Percentiles rank a stretch among this genome's conserved stretches.
phyloP scores from a whole-genome alignment of 1,140 invertebrate species.

The Nixonia krombeini region DNA sequence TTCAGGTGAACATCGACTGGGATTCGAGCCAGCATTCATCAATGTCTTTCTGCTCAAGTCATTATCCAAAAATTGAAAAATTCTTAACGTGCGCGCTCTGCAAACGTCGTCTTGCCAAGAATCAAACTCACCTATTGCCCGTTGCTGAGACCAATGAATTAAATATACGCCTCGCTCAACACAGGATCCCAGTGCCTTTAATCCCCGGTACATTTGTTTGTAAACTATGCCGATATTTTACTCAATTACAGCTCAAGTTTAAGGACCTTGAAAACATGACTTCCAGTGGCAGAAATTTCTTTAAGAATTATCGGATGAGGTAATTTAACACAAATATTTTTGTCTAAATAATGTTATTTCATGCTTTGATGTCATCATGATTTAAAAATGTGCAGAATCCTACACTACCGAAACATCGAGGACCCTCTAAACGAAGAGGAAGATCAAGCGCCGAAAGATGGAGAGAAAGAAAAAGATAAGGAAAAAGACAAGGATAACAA shows the following conservation, averaged over 20 bases:
- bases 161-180: conserved; percentile 76
- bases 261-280: conserved; percentile 70
- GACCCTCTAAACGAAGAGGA: conserved; percentile 76
- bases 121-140: conserved; percentile 77
- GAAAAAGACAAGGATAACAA: too few relatives aligned
- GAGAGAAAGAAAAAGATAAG: conserved; percentile 50
- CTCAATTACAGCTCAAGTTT: conserved; percentile 79
- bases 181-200: conserved; percentile 79
- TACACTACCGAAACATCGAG: conserved; percentile 80
- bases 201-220: conserved; percentile 76
- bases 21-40: conserved; percentile 68
- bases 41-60: conserved; percentile 70
- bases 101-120: conserved; percentile 79
- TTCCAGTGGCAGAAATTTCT: conserved; percentile 74
- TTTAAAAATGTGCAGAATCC: conserved; percentile 72
- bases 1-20: conserved; percentile 66
- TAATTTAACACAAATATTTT: conserved; percentile 62
- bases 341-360: too few relatives aligned
- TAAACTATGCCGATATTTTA: conserved; percentile 84
- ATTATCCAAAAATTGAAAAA: conserved; percentile 75
- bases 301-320: conserved; percentile 79
- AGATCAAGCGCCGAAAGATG: conserved; percentile 45
- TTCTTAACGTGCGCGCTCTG: conserved; percentile 83
- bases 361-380: too few relatives aligned
- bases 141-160: conserved; percentile 77